Evolutionary conservation across 2,888 invertebrate species (phyloP), one percentile per base, ranked within the genome.

Genomic region (Lathronympha strigana): DNA sequence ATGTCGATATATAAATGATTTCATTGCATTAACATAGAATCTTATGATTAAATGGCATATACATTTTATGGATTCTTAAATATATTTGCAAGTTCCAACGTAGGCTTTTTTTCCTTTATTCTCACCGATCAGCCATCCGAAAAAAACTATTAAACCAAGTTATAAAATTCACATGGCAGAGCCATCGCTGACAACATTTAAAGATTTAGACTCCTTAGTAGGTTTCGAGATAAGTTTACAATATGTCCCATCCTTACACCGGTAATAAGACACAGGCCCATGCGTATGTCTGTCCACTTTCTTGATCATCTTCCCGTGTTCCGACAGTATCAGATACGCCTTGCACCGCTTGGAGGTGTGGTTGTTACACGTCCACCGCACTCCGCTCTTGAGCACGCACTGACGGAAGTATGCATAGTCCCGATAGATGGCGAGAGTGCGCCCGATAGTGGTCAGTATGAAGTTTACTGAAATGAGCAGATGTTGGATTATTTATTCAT

Each of bases 281-380:
- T 80, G 79, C 0, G 71, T 78, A 38, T 81, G 81, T 0, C 9
- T 3, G 17, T 74, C 71, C 13, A 71, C 72, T 0, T 57, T 51
- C 23, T 70, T 76, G 8, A 73, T 21, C 1, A 81, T 64, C 1
- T 11, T 15, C 0, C 77, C 77, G 1, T 70, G 25, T 0, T 69
- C 53, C n/a, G 54, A 67, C 11, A 77, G 47, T 3, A 76, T 71
- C 5, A 81, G 50, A 55, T 61, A 76, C 1, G 78, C 76, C 45
- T 67, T 70, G 61, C 79, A 80, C 4, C 70, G 71, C 55, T 70
- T 70, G 0, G 76, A 72, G 38, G 69, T 69, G 21, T 75, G 73
- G 36, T 72, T 74, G 17, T 69, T 71, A 40, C 73, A 73, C 55
- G 66, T 57, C 72, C 72, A 73, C 0, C 69, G 61, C 11, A 45